Base-by-base conservation (phyloP, 2,113 vertebrate species). In the Hepsetus odoe region DNA sequence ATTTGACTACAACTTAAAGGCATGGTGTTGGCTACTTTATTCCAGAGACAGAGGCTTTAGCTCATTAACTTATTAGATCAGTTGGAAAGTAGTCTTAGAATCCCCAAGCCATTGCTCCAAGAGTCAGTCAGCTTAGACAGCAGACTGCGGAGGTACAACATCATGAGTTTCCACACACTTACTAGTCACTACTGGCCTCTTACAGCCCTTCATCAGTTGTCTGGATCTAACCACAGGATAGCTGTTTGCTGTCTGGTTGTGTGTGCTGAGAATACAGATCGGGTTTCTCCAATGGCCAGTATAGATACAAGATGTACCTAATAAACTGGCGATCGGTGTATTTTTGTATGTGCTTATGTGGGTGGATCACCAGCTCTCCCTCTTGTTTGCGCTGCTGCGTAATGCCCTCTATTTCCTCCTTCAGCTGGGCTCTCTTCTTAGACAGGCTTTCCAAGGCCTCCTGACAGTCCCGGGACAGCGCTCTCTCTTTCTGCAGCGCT, bases 381-480 rank as follows among this genome's bases (percentile, higher is more conserved):
- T 98, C 96, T 71, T 96, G 93, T 26, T 93, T 93, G 83, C 96
- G 96, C 26, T 96, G 93, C 84, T 95, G 93, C 68, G 92, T 90
- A 68, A 96, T 95, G 5, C 91, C 85, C 76, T 94, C 93, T 49
- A 99, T 94, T 2, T 98, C 93, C 32, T 96, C 93, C 12, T 95
- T 86, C 85, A 99, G 84, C 66, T 91, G 93, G 22, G 93, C 92
- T 84, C 96, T 98, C 87, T 96, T 95, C 46, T 94, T 88, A 56
- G 98, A 95, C 56, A 98, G 88, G 72, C 91, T 94, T 72, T 91
- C 90, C 33, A 97, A 92, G 14, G 93, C 93, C 83, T 97, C 95
- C 86, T 97, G 94, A 0, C 94, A 92, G 82, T 97, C 94, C 81
- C 93, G 91, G 12, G 94, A 94, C 91, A 97, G 95, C 1, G 91